Base-by-base conservation (phyloP, 2,797 vertebrate species). In the Acanthurus leucopareius region DNA sequence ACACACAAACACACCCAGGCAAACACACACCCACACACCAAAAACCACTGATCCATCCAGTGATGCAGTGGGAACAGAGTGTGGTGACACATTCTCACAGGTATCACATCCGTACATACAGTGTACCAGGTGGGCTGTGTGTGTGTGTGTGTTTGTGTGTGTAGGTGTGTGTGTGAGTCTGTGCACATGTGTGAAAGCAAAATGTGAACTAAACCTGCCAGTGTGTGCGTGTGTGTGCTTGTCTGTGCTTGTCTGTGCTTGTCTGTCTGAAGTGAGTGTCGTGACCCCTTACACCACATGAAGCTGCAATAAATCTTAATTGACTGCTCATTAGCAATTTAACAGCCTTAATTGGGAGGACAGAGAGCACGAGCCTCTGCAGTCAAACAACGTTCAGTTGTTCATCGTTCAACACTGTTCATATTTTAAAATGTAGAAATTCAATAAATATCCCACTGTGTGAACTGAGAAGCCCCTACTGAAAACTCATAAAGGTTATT, bases 51-150 rank as follows among this genome's bases (percentile, higher is more conserved):
- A 91, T 83, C 84, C 82, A 76, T 67, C 69, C 57, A 44, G 70
- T 44, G n/a, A 35, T 90, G 74, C 77, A 89, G 83, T 93, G 94
- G 95, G 95, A 95, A 95, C 90, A 80, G 79, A 65, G 89, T 52
- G 69, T 15, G 61, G 75, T 83, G 84, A 83, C 84, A 89, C 89
- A 90, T 95, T 96, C 95, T 95, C 95, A 96, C 95, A 95, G 94
- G 95, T 95, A 95, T 95, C 94, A 95, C 87, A 89, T 93, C 90
- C 88, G 56, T 83, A 69, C 82, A 77, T 81, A 70, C 84, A 78
- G 78, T 86, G 77, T 76, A 78, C 77, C 89, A 90, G 92, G 87
- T 94, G 89, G 82, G 53, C 67, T 69, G 68, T 72, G 69, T 69
- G 71, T 45, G 57, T 63, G 73, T 63, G 70, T 13, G 5, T 72